Evolutionary conservation across 1,140 invertebrate genomes (phyloP), one percentile per base, ranked within the genome.

Genomic region (Octopus bimaculoides): DNA sequence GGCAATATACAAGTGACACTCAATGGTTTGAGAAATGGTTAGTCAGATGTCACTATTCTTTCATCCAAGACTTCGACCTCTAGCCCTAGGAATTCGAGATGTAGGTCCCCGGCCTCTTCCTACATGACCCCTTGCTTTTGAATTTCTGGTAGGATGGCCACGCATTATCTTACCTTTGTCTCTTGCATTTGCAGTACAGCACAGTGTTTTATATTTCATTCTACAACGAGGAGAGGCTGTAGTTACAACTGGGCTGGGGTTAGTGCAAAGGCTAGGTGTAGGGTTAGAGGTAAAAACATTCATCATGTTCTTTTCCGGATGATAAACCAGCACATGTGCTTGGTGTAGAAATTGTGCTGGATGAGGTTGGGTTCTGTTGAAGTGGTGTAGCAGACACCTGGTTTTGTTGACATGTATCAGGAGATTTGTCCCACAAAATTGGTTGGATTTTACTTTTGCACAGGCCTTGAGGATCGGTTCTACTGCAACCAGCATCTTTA

Each of bases 371-470:
- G 17, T 69, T 14, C 14, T 69, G 66, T 17, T 69, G 66, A 10
- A 17, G 9, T 61, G 56, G 5, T 69, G 5, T 7, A 41, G 74
- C 74, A 4, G 52, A 20, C 20, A 26, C 10, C 20, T 9, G 20
- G 10, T 9, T 10, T 74, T 10, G 73, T 52, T 61, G 56, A 6
- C 41, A 14, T 14, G 17, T n/a, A 41, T 52, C 74, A 41, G 74
- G 52, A 75, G 74, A 14, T 4, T 75, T 3, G 52, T 75, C 74
- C 74, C 74, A 75, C 14, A 75, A n/a, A 5, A 75, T 75, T 75
- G 74, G 74, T 52, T 75, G 74, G 52, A 75, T 75, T 54, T 52
- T 17, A 52, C 20, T 75, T 75, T 75, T 75, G 8, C 52, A 14
- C 41, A 52, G 6, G 8, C 74, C 8, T 75, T 41, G 41, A 52